Evolutionary conservation across 64 coral and sea anemone genomes (phyloP).

Genomic region (Orbicella faveolata): DNA sequence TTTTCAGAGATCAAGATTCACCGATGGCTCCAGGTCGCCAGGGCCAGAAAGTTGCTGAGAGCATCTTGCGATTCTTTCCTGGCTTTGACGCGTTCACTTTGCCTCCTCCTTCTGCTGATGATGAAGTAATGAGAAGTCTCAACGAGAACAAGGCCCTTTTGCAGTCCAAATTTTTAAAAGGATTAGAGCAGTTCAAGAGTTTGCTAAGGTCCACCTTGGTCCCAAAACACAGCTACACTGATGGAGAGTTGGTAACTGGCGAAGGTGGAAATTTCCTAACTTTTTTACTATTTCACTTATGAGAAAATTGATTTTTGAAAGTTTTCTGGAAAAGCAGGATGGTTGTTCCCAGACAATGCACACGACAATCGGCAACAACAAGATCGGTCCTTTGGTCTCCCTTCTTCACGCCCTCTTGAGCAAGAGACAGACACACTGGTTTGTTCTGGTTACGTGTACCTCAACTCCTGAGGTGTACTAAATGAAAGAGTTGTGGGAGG

Average conservation of each 20-base stretch:
- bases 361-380: too few relatives aligned
- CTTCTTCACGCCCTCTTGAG: too few relatives aligned
- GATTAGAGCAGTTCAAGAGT: slow-evolving; percentile 12
- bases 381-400: too few relatives aligned
- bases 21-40: neutral
- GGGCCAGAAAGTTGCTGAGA: neutral
- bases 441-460: too few relatives aligned
- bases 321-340: too few relatives aligned
- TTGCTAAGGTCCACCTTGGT: neutral
- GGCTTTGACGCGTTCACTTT: slow-evolving; percentile 45
- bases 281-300: too few relatives aligned
- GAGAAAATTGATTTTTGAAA: too few relatives aligned
- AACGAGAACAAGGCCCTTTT: neutral
- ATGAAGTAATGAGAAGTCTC: neutral
- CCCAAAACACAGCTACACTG: slow-evolving; percentile 27
- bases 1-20: neutral
- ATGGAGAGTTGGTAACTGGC: slow-evolving; percentile 35
- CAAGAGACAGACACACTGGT: too few relatives aligned
- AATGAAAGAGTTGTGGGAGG: too few relatives aligned
- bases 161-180: neutral
- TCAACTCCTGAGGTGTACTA: too few relatives aligned
- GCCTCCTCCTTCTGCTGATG: slow-evolving; percentile 28
- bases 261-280: slow-evolving; percentile 13
- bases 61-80: slow-evolving; percentile 37
- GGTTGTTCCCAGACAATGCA: too few relatives aligned